A percentile compares a stretch with the other conserved stretches of the same genome.
phyloP scores from a whole-genome alignment of 2,888 invertebrate species.

The Hylaea fasciaria region DNA sequence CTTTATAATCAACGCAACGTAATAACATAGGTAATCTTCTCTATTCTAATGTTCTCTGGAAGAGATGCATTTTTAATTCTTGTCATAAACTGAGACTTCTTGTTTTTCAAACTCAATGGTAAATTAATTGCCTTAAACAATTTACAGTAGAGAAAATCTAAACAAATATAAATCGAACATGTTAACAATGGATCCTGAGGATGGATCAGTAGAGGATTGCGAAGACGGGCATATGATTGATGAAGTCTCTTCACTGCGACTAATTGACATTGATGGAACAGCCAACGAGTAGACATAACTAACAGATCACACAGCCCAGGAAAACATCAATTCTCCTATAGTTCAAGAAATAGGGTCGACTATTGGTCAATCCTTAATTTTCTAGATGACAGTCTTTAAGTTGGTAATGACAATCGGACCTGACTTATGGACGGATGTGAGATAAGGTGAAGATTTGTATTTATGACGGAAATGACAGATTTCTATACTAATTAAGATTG shows the following conservation, averaged over 20 bases:
- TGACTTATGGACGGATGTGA: conserved; percentile 57
- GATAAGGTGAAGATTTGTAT: conserved; percentile 58
- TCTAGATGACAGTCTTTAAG: conserved; percentile 1
- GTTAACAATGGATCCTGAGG: conserved; percentile 73
- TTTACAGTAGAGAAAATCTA: conserved; percentile 23
- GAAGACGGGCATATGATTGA: conserved; percentile 76
- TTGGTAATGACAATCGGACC: conserved; percentile 52
- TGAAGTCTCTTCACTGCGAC: conserved; percentile 76
- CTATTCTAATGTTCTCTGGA: too few species aligned
- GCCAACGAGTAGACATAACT: conserved; percentile 59
- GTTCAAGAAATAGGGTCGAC: conserved; percentile 45
- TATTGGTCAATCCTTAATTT: conserved; percentile 40
- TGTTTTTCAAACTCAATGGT: too few species aligned
- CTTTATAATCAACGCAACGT: too few species aligned
- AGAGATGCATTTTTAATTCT: too few species aligned
- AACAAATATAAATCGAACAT: conserved; percentile 55
- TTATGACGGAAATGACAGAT: conserved; percentile 56
- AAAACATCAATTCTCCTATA: conserved; percentile 43
- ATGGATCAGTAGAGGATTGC: conserved; percentile 54
- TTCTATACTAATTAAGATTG: conserved; percentile 54
- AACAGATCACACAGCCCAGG: conserved; percentile 45
- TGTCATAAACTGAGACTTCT: too few species aligned
- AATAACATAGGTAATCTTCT: too few species aligned
- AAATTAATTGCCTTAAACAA: too few species aligned
- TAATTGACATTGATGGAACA: conserved; percentile 85